Base-by-base conservation (phyloP, 1,140 invertebrate species). In the Cepaea nemoralis region DNA sequence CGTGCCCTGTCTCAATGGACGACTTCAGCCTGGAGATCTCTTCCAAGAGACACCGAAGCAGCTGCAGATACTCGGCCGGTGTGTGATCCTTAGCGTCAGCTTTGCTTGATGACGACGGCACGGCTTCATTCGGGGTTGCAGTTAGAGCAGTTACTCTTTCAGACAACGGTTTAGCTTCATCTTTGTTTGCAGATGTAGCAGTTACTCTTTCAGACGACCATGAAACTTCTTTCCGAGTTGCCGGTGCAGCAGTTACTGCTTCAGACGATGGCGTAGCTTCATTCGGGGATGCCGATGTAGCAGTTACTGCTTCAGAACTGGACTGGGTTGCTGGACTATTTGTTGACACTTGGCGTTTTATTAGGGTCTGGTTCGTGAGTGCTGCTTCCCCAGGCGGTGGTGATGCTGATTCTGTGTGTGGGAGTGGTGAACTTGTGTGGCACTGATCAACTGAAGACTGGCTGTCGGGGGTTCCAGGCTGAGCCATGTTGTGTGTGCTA, bases 31-130 rank as follows among this genome's bases (percentile, higher is more conserved):
- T 50, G 12, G n/a, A 45, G 5, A 69, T 82, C 73, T 85, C 76
- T 24, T 77, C 73, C 6, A 85, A 76, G 0, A 88, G 63, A 31
- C 69, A 70, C 24, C 85, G 83, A 50, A 63, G 59, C 5, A 31
- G 27, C 5, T 27, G 59, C 59, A 63, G 59, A 27, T 63, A 63
- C n/a, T 63, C n/a, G 33, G 19, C n/a, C 27, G 59, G 59, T 6
- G 59, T 22, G 22, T 55, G 8, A n/a, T n/a, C n/a, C n/a, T n/a
- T n/a, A n/a, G n/a, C n/a, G n/a, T n/a, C n/a, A n/a, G n/a, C n/a
- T n/a, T n/a, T n/a, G n/a, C n/a, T n/a, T n/a, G n/a, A n/a, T n/a
- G n/a, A n/a, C n/a, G n/a, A n/a, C n/a, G n/a, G n/a, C n/a, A n/a
- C n/a, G n/a, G n/a, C n/a, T n/a, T n/a, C n/a, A n/a, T n/a, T n/a